Conservation (phyloP, 1,140 invertebrate genomes). For the Drosophila bipectinata region DNA sequence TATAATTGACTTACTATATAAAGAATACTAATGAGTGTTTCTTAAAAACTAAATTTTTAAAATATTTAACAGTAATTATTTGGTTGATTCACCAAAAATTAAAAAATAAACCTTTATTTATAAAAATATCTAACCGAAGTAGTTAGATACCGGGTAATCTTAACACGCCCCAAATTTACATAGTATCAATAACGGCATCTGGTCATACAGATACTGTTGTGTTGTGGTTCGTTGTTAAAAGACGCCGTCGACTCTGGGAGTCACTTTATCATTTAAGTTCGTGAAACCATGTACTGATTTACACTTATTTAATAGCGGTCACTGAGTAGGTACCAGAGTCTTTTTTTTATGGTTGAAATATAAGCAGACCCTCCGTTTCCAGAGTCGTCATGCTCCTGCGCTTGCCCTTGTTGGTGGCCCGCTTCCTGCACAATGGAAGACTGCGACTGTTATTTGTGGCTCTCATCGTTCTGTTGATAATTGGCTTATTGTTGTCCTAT, state of each 20-base stretch:
- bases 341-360: background rate
- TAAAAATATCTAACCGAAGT: background rate
- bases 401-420: conserved; percentile 42
- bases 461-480: conserved; percentile 35
- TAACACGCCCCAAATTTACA: background rate
- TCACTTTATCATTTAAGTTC: background rate
- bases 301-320: background rate
- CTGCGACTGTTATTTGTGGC: conserved; percentile 57
- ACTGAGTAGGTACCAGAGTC: background rate
- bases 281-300: background rate
- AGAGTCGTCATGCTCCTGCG: conserved; percentile 65
- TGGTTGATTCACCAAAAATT: too few species aligned
- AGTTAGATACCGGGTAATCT: background rate
- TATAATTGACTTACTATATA: too few species aligned
- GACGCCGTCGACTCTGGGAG: background rate
- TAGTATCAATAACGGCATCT: background rate
- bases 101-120: background rate
- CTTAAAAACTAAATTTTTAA: too few species aligned
- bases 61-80: too few species aligned
- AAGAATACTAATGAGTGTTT: too few species aligned
- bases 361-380: background rate
- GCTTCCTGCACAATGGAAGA: conserved; percentile 62
- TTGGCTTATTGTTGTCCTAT: conserved; percentile 22
- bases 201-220: background rate
- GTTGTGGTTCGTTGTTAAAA: background rate